Percentiles rank a stretch among this genome's conserved stretches.
Conservation (phyloP, 2,888 invertebrate genomes). For the Epicampocera succincta region DNA sequence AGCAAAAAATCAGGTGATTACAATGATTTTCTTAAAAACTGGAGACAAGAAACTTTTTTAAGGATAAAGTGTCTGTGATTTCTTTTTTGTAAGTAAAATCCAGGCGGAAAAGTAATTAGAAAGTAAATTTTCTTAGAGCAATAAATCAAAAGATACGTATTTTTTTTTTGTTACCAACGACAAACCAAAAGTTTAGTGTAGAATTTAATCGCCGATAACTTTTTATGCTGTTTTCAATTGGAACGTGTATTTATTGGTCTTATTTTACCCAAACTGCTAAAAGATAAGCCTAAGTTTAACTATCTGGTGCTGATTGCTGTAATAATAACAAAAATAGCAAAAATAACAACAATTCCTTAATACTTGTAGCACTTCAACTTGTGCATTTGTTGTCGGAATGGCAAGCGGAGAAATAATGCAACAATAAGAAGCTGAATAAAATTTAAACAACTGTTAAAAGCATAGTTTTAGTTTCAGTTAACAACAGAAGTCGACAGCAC, state of each 20-base stretch:
- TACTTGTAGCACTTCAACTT: neutral
- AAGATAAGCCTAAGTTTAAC: conserved; percentile 51
- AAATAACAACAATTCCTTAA: neutral
- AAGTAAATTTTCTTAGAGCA: conserved; percentile 47
- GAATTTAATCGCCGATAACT: neutral
- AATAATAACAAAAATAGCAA: conserved; percentile 4
- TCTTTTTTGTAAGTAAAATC: conserved; percentile 18
- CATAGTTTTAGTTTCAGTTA: conserved; percentile 22
- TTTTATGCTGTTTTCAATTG: conserved; percentile 53
- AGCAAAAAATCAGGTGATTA: neutral
- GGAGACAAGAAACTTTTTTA: neutral
- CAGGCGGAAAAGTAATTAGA: conserved; percentile 52
- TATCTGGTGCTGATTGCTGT: conserved; percentile 25
- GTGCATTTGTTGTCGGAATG: conserved; percentile 3
- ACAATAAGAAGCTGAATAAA: conserved; percentile 13
- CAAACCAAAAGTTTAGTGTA: conserved; percentile 6
- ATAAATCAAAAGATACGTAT: conserved; percentile 36
- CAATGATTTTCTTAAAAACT: conserved; percentile 1
- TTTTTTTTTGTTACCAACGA: neutral
- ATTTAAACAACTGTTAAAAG: conserved; percentile 30
- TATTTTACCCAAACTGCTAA: conserved; percentile 58
- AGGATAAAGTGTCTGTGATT: neutral
- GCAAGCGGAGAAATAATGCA: conserved; percentile 12
- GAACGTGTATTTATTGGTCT: conserved; percentile 61
- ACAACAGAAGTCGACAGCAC: conserved; percentile 1